Base-by-base conservation (phyloP, 2,888 invertebrate genomes). In the Spicauda simplicius region DNA sequence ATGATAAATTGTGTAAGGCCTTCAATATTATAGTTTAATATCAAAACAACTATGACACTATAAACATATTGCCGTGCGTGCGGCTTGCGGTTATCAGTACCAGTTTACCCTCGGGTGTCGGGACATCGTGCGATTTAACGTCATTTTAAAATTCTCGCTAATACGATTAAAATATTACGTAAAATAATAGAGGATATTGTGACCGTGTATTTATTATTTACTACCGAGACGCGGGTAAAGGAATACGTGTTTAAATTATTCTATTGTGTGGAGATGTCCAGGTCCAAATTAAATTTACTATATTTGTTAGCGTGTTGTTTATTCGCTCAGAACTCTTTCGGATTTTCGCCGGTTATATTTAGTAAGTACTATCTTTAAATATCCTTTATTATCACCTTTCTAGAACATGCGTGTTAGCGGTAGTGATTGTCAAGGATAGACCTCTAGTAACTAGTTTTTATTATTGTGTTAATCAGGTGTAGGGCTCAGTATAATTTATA, bases 311-410 rank as follows among this genome's bases (percentile, higher is more conserved):
- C 72, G 54, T 75, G 74, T 71, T 69, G 84, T 74, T 77, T 89
- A 69, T 73, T 91, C 69, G 79, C 86, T 58, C 83, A 83, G 71
- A 82, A 87, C 71, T 86, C 88, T 52, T 78, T 84, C 64, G 91
- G 91, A 73, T 77, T 92, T 52, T 93, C 92, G 54, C 92, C 92
- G 55, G 88, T 93, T 73, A 87, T 93, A 72, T 83, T 93, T 69
- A 91, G 92, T 93, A 72, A 91, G 92, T 92, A 80, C 71, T 71
- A 71, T 70, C 16, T 58, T 60, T 53, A 16, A 48, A 33, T 63
- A 53, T 54, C 54, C 18, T 64, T 41, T 16, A 30, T 48, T 11
- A 45, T 25, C 12, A 5, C 6, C 54, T 25, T 75, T 75, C 73
- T 74, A 76, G 73, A 74, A 73, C 52, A 12, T 53, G 19, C 58